Conservation (phyloP, 2,888 invertebrate species). For the Psococerastis gibbosa region DNA sequence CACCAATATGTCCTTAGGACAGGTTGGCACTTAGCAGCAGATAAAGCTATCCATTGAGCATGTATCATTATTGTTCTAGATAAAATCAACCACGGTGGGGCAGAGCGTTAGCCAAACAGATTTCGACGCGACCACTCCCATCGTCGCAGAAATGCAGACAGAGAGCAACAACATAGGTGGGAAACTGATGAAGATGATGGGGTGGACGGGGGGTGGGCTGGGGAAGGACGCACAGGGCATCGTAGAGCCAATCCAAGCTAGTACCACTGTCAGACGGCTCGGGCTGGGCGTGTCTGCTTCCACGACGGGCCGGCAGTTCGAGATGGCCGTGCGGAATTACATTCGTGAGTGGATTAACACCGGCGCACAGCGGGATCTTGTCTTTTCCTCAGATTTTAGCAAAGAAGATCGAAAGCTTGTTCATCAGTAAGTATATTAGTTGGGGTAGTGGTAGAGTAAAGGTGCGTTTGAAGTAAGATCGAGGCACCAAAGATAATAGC, state of each 20-base stretch:
- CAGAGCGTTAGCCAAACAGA: neutral
- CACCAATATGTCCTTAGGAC: no score
- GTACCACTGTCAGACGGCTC: neutral
- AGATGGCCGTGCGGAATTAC: slow-evolving; percentile 14
- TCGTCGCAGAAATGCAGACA: slow-evolving; percentile 14
- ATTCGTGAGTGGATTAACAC: slow-evolving; percentile 22
- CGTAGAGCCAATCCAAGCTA: slow-evolving; percentile 25
- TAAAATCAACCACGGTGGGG: neutral
- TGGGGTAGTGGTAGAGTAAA: slow-evolving; percentile 1
- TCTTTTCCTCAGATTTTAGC: slow-evolving; percentile 37
- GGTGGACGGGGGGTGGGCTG: slow-evolving; percentile 32
- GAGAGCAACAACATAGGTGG: slow-evolving; percentile 28
- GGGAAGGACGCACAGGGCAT: slow-evolving; percentile 29
- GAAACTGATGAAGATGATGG: slow-evolving; percentile 30
- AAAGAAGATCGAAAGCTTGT: slow-evolving; percentile 42
- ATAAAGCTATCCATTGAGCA: no score
- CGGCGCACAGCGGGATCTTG: slow-evolving; percentile 32
- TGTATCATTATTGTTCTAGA: no score
- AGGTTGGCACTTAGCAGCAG: no score
- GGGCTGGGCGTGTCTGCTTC: neutral
- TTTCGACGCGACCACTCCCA: no score
- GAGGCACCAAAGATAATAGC: no score
- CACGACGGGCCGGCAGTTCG: slow-evolving; percentile 13
- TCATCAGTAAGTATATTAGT: slow-evolving; percentile 29
- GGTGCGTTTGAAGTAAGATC: neutral